phyloP scores from a whole-genome alignment of 2,113 vertebrate species.

The Orientallactaga bullata region DNA sequence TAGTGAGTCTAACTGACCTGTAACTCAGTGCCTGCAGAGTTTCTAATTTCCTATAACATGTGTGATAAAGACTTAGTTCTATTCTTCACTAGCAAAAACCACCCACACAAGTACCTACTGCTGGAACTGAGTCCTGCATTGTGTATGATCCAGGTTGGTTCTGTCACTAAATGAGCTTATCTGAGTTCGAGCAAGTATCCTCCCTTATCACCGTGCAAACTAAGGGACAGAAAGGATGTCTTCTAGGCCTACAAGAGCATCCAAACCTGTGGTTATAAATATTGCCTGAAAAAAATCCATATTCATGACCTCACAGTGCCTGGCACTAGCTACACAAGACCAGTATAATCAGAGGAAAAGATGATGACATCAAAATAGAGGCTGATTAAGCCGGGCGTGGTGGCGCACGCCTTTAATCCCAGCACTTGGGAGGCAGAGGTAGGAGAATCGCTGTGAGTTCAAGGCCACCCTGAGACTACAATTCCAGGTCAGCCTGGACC shows the following conservation, averaged over 20 bases:
- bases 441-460: no score
- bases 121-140: not conserved
- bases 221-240: not conserved
- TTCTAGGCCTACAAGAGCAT: not conserved
- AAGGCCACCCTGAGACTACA: no score
- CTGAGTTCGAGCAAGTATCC: not conserved
- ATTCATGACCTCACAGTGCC: not conserved
- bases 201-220: not conserved
- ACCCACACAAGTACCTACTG: not conserved
- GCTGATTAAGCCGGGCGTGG: no score
- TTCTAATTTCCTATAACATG: not conserved
- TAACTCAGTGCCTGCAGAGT: not conserved
- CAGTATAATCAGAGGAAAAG: no score
- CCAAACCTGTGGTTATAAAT: not conserved
- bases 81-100: constrained; percentile 21
- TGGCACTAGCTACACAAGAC: no score
- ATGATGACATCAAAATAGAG: no score
- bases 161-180: not conserved
- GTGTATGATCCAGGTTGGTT: not conserved
- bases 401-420: no score
- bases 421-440: no score
- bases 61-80: not conserved
- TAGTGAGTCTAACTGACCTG: not conserved
- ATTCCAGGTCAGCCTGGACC: no score
- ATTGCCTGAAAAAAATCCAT: not conserved